Percentiles rank a stretch among this genome's conserved stretches.
These are phyloP conservation scores for Puntigrus tetrazona DNA, from an alignment of 2,113 vertebrate species.

Conservation along the genomic window DNA sequence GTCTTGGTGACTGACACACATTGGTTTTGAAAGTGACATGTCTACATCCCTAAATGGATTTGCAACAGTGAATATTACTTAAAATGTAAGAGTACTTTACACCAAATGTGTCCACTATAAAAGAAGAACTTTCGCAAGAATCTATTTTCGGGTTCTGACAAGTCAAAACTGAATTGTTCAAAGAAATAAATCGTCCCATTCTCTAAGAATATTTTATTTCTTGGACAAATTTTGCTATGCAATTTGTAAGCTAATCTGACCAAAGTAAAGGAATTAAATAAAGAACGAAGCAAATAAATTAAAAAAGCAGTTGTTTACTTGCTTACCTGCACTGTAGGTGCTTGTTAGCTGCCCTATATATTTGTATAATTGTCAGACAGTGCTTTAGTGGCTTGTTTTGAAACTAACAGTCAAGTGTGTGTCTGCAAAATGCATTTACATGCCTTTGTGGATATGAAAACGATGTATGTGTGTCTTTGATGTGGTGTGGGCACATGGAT, in stretches of 20 bases:
- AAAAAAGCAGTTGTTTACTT: not conserved
- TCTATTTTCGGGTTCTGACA: too few species aligned
- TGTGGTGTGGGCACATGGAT: slow-evolving; percentile 33
- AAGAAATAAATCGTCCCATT: too few species aligned
- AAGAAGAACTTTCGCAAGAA: too few species aligned
- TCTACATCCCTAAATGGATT: not conserved
- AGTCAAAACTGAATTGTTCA: not conserved
- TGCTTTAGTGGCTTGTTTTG: not conserved
- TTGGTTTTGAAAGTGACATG: slow-evolving; percentile 2
- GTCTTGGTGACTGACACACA: not conserved
- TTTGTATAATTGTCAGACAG: not conserved
- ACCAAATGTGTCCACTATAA: not conserved
- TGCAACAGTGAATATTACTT: not conserved
- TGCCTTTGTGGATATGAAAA: slow-evolving; percentile 12
- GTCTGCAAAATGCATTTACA: slow-evolving; percentile 26
- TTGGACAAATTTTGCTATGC: not conserved
- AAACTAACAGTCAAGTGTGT: not conserved
- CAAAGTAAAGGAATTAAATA: not conserved
- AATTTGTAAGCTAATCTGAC: not conserved
- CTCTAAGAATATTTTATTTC: not conserved
- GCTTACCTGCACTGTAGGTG: not conserved
- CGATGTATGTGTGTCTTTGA: slow-evolving; percentile 31
- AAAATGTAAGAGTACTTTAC: not conserved
- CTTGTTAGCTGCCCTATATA: not conserved
- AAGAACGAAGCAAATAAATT: not conserved